These are phyloP conservation scores for Nothocercus nigrocapillus DNA, from an alignment of 2,113 vertebrate genomes.

Conservation along the genomic window DNA sequence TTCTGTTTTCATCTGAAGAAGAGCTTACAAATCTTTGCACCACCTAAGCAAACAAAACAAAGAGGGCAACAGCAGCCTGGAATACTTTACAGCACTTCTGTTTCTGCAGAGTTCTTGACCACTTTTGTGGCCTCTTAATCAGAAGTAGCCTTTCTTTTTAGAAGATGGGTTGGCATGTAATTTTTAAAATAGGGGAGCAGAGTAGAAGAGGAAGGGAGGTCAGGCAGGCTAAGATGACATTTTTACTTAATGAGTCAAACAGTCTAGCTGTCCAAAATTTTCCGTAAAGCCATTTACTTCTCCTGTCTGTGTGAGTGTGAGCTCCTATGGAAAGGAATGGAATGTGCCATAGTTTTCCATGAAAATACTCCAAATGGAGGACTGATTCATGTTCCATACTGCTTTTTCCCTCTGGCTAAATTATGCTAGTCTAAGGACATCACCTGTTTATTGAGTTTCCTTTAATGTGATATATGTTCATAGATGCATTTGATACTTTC, in stretches of 20 bases:
- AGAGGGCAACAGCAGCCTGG: neutral
- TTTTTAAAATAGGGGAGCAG: neutral
- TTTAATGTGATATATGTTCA: neutral
- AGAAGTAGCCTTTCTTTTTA: neutral
- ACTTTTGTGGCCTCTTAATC: neutral
- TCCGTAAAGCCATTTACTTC: conserved; percentile 14
- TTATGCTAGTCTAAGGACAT: neutral
- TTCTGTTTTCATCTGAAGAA: conserved; percentile 63
- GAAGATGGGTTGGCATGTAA: neutral
- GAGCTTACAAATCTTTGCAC: conserved; percentile 42
- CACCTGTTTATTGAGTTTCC: neutral
- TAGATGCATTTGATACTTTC: neutral
- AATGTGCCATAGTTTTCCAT: conserved; percentile 18
- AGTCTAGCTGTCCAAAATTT: conserved; percentile 25
- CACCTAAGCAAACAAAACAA: conserved; percentile 36
- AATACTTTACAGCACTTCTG: neutral
- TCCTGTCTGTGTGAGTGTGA: conserved; percentile 23
- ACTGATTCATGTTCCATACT: neutral
- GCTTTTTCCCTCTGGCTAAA: neutral
- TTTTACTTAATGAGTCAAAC: conserved; percentile 29
- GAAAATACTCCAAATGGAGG: neutral
- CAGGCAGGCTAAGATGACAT: neutral
- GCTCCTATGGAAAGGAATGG: conserved; percentile 46
- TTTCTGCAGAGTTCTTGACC: neutral
- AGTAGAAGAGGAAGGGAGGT: neutral